These are phyloP conservation scores for Synanthedon tipuliformis DNA, from an alignment of 2,888 invertebrate species.

Conservation along the genomic window DNA sequence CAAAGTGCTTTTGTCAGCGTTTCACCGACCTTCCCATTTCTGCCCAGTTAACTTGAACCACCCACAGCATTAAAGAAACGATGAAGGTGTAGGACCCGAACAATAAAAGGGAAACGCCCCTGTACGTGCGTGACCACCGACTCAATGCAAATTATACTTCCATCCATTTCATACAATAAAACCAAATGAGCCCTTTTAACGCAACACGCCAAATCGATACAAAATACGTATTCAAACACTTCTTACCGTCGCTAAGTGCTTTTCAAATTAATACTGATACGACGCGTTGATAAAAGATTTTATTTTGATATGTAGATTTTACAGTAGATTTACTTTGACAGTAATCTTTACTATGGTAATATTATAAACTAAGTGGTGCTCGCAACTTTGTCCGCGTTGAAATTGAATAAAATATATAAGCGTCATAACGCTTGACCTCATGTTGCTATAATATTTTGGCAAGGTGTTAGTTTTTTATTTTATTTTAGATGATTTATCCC, in stretches of 20 bases:
- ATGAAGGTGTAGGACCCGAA: conserved; percentile 44
- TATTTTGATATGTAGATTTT: no score
- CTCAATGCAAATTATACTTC: conserved; percentile 66
- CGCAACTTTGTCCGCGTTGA: no score
- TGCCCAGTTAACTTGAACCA: conserved; percentile 18
- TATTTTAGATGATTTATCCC: no score
- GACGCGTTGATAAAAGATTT: no score
- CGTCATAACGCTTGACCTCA: no score
- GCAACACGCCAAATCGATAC: conserved; percentile 63
- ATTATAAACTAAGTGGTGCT: no score
- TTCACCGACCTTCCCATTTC: conserved; percentile 2
- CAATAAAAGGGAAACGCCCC: conserved; percentile 47
- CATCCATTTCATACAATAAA: conserved; percentile 66
- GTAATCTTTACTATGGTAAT: no score
- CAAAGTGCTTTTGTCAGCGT: conserved; percentile 5
- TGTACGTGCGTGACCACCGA: conserved; percentile 58
- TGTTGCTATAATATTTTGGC: no score
- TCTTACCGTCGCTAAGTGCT: background rate
- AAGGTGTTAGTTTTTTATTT: no score
- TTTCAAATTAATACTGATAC: background rate
- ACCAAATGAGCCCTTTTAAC: conserved; percentile 67
- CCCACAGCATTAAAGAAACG: conserved; percentile 42
- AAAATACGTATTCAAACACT: conserved; percentile 21
- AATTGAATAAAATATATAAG: no score
- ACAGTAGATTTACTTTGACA: no score